Percentiles rank a stretch among this genome's conserved stretches.
Conservation (phyloP, 2,888 invertebrate species). For the Volucella zonaria region DNA sequence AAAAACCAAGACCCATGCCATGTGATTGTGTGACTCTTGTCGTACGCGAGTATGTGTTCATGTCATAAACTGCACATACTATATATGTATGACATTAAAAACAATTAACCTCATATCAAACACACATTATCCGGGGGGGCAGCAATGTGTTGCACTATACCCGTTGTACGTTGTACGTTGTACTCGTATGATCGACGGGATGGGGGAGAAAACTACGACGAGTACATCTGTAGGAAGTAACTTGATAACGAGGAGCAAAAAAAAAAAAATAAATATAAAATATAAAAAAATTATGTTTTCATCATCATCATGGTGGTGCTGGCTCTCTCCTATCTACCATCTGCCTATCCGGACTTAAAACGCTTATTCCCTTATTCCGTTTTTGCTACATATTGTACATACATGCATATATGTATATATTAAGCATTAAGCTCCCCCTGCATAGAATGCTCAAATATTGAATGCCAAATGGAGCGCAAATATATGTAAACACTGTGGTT, state of each 20-base stretch:
- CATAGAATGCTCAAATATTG: slow-evolving; percentile 39
- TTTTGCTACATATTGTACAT: no score
- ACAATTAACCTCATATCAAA: slow-evolving; percentile 71
- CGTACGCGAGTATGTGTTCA: slow-evolving; percentile 4
- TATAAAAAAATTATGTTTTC: slow-evolving; percentile 5
- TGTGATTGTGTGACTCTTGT: slow-evolving; percentile 20
- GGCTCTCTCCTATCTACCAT: slow-evolving; percentile 36
- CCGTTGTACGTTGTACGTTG: slow-evolving; percentile 19
- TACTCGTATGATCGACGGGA: slow-evolving; percentile 2
- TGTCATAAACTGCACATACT: slow-evolving; percentile 58
- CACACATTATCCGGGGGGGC: slow-evolving; percentile 24
- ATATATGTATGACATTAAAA: slow-evolving; percentile 69
- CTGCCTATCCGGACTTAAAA: slow-evolving; percentile 29
- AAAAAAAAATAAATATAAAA: slow-evolving; percentile 10
- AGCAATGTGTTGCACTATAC: slow-evolving; percentile 15
- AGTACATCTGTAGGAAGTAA: slow-evolving; percentile 67
- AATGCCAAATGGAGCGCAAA: slow-evolving; percentile 69
- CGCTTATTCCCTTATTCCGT: slow-evolving; percentile 1
- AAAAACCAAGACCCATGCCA: slow-evolving; percentile 29
- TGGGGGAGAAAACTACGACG: slow-evolving; percentile 19
- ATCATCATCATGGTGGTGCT: slow-evolving; percentile 21
- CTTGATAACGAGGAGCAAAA: slow-evolving; percentile 55
- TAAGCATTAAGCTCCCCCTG: slow-evolving; percentile 48
- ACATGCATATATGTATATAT: slow-evolving; percentile 23
- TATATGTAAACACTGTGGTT: slow-evolving; percentile 62